Base-by-base conservation (phyloP, 2,797 vertebrate genomes). In the Trematomus bernacchii region DNA sequence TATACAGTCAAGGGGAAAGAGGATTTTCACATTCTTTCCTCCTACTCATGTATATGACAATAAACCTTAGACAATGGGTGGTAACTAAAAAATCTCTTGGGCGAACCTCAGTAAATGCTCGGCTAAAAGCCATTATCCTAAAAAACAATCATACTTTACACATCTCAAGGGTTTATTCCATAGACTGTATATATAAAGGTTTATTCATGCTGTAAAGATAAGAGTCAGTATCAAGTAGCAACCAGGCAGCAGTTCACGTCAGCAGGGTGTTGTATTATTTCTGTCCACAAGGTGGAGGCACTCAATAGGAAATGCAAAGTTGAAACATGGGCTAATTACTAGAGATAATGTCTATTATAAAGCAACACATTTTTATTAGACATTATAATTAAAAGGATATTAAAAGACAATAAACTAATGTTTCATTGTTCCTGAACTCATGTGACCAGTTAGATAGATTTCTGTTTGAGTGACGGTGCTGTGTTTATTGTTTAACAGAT, bases 201-300 rank as follows among this genome's bases (percentile, higher is more conserved):
- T 66, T 51, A 1, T 50, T 6, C 1, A 40, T 11, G 16, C 51
- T 54, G 14, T 1, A 8, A 0, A n/a, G 15, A 55, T 19, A 9
- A 68, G 10, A 55, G 18, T 50, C 10, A n/a, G 21, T 2, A 15
- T 14, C 9, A 73, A 10, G 18, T 2, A 51, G 33, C 33, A 8
- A 21, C 3, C 30, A 54, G 10, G 16, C 14, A 15, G 58, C 9
- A 15, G 37, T 12, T 19, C 10, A 13, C 6, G 27, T 73, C 66
- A 79, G 44, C 62, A 77, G 16, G 16, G 10, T 79, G 79, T 63
- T 71, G 30, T 63, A 67, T 21, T 30, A 0, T 47, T 30, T 78
- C 42, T 75, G 52, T 65, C 89, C 94, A 93, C 87, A 80, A 84
- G 91, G 80, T 85, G 93, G 91, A 18, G 57, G 3, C 76, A 64